phyloP scores from a whole-genome alignment of 2,888 invertebrate genomes.

The Morpho deidamia region DNA sequence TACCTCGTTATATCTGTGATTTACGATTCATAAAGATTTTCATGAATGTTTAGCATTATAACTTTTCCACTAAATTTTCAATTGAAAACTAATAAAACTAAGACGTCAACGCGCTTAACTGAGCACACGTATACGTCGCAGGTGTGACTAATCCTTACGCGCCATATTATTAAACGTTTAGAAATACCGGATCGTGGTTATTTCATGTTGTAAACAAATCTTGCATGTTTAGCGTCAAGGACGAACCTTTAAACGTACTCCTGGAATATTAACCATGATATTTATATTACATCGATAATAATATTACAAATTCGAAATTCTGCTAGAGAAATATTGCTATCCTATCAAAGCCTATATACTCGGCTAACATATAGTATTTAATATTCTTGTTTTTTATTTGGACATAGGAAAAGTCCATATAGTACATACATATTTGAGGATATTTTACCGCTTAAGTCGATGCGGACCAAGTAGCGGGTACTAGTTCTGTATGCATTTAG shows the following conservation, averaged over 20 bases:
- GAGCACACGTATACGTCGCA: constrained; percentile 35
- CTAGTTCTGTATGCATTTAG: too few species aligned
- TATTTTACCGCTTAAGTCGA: too few species aligned
- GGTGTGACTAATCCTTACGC: constrained; percentile 44
- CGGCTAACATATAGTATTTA: too few species aligned
- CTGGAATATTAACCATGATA: background rate
- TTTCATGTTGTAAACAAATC: constrained; percentile 18
- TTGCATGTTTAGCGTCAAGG: constrained; percentile 11
- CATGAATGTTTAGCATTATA: constrained; percentile 23
- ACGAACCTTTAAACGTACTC: constrained; percentile 4
- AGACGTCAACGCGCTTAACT: constrained; percentile 28
- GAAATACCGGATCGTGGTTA: background rate
- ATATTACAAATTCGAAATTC: too few species aligned
- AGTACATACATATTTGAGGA: too few species aligned
- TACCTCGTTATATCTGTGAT: too few species aligned
- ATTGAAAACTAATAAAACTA: constrained; percentile 37
- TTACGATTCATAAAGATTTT: constrained; percentile 27
- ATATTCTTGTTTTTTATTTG: too few species aligned
- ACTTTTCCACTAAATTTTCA: constrained; percentile 33
- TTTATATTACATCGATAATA: too few species aligned
- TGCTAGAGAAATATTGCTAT: too few species aligned
- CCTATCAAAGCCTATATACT: too few species aligned
- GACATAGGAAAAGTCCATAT: too few species aligned
- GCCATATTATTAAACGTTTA: background rate
- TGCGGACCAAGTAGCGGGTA: too few species aligned